Conservation (phyloP, 2,888 invertebrate species). For the Rhagonycha fulva region DNA sequence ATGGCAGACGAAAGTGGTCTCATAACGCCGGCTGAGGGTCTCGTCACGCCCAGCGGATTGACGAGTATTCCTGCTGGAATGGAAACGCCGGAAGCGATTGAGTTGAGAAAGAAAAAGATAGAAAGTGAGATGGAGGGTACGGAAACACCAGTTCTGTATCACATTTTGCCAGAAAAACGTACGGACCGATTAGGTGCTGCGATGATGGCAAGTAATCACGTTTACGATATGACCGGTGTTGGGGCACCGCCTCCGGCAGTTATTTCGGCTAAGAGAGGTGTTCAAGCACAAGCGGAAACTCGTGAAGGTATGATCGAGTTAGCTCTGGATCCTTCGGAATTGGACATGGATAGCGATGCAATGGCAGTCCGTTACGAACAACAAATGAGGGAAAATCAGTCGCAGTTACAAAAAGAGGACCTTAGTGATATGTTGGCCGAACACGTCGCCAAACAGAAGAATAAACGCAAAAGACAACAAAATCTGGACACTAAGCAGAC, state of each 20-base stretch:
- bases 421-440: conserved; percentile 98
- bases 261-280: conserved; percentile 50
- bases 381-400: conserved; percentile 91
- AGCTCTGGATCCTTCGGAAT: conserved; percentile 95
- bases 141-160: conserved; percentile 93
- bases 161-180: conserved; percentile 93
- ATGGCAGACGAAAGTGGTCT: conserved; percentile 78
- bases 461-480: conserved; percentile 89
- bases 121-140: conserved; percentile 92
- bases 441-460: conserved; percentile 96
- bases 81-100: conserved; percentile 98
- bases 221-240: conserved; percentile 88
- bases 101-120: conserved; percentile 94
- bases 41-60: conserved; percentile 94
- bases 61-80: conserved; percentile 90
- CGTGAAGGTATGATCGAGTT: conserved; percentile 83
- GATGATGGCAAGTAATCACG: conserved; percentile 99
- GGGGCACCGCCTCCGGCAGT: conserved; percentile 62
- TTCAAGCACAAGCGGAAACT: conserved; percentile 50
- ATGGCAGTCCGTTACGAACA: conserved; percentile 97
- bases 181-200: conserved; percentile 84
- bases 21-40: conserved; percentile 90
- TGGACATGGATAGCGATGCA: conserved; percentile 94
- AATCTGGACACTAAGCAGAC: conserved; percentile 88
- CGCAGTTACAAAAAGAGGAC: conserved; percentile 89